Evolutionary conservation across 1,140 invertebrate species (phyloP).

Genomic region (Magallana angulata): DNA sequence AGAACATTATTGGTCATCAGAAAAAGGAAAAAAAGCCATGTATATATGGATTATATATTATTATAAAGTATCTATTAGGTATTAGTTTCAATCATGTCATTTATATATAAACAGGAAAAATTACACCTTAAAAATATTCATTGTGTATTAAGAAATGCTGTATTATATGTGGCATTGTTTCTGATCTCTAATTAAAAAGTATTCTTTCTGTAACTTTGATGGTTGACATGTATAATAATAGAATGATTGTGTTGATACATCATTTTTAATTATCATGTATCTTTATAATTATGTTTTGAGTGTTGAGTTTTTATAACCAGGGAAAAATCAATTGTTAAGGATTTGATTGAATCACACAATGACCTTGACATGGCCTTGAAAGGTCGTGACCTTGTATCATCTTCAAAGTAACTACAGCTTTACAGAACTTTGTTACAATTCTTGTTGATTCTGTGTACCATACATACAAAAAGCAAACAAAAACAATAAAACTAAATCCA

Average conservation of each 20-base stretch:
- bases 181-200: constrained; percentile 9
- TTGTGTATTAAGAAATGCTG: neutral
- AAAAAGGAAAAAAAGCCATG: neutral
- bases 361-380: neutral
- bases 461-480: constrained; percentile 4
- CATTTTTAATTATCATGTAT: neutral
- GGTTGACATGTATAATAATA: neutral
- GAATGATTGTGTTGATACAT: neutral
- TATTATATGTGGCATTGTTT: neutral
- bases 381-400: constrained; percentile 16
- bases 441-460: constrained; percentile 23
- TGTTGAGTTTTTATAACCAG: neutral
- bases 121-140: neutral
- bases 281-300: neutral
- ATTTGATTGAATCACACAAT: neutral
- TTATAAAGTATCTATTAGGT: neutral
- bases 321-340: neutral
- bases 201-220: neutral
- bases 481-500: constrained; percentile 20
- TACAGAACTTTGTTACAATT: constrained; percentile 7
- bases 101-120: neutral
- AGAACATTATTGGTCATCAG: neutral
- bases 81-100: neutral
- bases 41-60: neutral
- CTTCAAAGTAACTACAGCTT: constrained; percentile 19